Evolutionary conservation across 2,113 vertebrate genomes (phyloP), one percentile per base, ranked within the genome.

Genomic region (Charina bottae): DNA sequence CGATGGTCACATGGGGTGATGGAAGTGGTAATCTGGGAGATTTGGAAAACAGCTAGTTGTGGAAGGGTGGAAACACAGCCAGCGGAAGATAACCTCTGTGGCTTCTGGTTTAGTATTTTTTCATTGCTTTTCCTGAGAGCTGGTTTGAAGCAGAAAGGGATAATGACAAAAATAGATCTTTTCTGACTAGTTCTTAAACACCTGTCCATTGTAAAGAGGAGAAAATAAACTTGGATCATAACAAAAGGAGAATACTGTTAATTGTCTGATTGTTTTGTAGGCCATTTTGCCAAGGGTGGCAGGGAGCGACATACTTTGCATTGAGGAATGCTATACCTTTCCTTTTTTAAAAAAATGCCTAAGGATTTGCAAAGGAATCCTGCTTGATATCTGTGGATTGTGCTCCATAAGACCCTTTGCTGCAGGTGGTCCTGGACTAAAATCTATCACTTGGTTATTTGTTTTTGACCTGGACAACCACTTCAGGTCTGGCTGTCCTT

Each of bases 201-300:
- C 37, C 9, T 19, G 19, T 12, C 19, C 0, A 4, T 78, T 60
- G 23, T 46, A 62, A 53, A 53, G 8, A 33, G 84, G 56, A 33
- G n/a, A 37, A 28, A 92, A 89, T 92, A 89, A 89, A 62, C 23
- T 26, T 37, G 46, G 72, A 72, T 87, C 9, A 15, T n/a, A 56
- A 58, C 11, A 9, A 24, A 55, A 33, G 2, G 59, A 58, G 60
- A 12, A 28, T 46, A 33, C 15, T 60, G 86, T 11, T 46, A 21
- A 54, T 92, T 62, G 21, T 62, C 58, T 72, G 24, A 49, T 83
- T 7, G 9, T 46, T 33, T 91, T 9, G 59, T 2, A 86, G 49
- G 84, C 84, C 3, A 6, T 19, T 12, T 53, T 19, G 42, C 4
- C 19, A 37, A 17, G n/a, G 23, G 17, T 17, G 10, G 6, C 56